Base-by-base conservation (phyloP, 2,797 vertebrate species). In the Clarias laeviceps region DNA sequence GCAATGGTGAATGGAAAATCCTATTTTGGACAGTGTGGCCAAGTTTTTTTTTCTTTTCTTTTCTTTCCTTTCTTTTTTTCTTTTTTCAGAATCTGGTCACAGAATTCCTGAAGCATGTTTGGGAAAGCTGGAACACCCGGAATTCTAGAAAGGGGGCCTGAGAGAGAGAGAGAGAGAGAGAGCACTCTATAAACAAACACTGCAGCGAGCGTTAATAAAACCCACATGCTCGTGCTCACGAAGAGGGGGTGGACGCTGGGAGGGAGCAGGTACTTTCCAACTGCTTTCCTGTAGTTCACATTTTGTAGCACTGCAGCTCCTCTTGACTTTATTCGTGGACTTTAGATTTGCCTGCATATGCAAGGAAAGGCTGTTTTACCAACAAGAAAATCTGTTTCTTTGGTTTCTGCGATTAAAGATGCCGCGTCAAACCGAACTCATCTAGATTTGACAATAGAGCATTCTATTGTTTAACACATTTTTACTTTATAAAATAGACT, bases 121-220 rank as follows among this genome's bases (percentile, higher is more conserved):
- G 69, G 84, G 86, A 86, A 89, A 88, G 86, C 88, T 89, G 84
- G 85, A 90, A 89, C 87, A 89, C 84, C 83, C 85, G 79, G 86
- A 87, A 91, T 91, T 89, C 90, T 88, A 88, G 88, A 88, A 88
- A 88, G 80, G 79, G 87, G 84, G 81, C 82, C 84, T 76, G 69
- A 68, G 66, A 5, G 66, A 5, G 80, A 17, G 54, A 18, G 66
- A 6, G 66, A 83, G 85, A 74, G 74, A 77, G 84, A 81, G 83
- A 90, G 86, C 70, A 56, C 87, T 89, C 90, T 86, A 89, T 90
- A 92, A 91, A 92, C 91, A 91, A 90, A 91, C 88, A 89, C 88
- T 91, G 90, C 79, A 85, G 90, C 80, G 82, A 90, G 87, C 83
- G 83, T 85, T 92, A 92, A 92, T 91, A 82, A 85, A 91, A 92